Conservation (phyloP, 2,113 vertebrate genomes). For the Oriolus oriolus region DNA sequence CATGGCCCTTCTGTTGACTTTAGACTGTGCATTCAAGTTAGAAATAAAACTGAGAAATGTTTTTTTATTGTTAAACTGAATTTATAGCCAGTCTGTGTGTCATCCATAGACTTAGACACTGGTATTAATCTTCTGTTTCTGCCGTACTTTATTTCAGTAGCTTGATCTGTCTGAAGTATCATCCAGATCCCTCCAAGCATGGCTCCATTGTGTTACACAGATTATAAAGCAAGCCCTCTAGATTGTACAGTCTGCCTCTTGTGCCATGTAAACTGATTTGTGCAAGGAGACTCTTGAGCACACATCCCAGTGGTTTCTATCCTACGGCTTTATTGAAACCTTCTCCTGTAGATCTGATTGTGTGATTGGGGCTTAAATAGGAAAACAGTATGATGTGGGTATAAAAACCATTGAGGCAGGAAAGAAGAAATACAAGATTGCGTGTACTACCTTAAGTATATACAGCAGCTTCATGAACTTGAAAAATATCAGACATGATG, state of each 20-base stretch:
- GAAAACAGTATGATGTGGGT: rapidly evolving
- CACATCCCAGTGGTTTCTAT: not conserved
- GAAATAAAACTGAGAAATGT: not conserved
- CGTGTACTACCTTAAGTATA: not conserved
- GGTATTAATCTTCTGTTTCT: not conserved
- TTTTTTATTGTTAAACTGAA: not conserved
- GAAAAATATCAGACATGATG: not conserved
- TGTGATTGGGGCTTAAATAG: not conserved
- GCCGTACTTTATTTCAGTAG: not conserved
- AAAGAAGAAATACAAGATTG: not conserved
- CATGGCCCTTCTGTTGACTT: not conserved
- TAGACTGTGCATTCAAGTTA: not conserved
- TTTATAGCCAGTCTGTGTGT: not conserved
- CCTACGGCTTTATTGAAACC: not conserved
- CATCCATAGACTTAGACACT: not conserved
- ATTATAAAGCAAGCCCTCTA: not conserved
- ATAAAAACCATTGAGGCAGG: not conserved
- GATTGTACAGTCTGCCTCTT: not conserved
- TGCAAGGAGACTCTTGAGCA: not conserved
- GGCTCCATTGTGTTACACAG: not conserved
- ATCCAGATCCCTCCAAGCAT: not conserved
- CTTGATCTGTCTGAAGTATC: not conserved
- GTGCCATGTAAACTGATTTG: not conserved
- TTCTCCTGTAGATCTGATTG: not conserved
- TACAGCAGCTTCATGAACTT: not conserved